These are phyloP conservation scores for Perca schrenkii DNA, from an alignment of 2,113 vertebrate species.

Conservation along the genomic window DNA sequence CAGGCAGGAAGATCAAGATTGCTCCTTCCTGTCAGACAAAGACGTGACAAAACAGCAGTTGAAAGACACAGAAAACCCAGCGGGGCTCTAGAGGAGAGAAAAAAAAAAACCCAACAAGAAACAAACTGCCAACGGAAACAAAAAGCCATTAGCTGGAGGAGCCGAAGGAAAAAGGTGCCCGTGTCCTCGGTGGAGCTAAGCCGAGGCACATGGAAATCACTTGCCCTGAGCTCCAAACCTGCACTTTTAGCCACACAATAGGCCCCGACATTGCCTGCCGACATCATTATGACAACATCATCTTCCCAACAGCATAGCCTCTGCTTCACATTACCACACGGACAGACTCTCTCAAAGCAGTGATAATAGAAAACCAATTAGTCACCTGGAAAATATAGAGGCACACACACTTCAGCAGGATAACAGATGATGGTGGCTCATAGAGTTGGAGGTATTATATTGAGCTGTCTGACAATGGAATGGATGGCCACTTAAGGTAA, in stretches of 20 bases:
- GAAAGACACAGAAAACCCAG: constrained; percentile 3
- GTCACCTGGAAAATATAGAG: constrained; percentile 32
- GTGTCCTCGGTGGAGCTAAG: constrained; percentile 21
- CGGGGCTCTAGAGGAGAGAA: background rate
- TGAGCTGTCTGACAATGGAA: background rate
- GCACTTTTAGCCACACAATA: constrained; percentile 31
- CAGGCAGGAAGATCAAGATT: constrained; percentile 96
- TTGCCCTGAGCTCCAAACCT: constrained; percentile 29
- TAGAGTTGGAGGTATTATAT: constrained; percentile 6
- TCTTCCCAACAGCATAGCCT: constrained; percentile 4
- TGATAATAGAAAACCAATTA: constrained; percentile 32
- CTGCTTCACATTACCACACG: constrained; percentile 29
- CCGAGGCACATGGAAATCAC: constrained; percentile 18
- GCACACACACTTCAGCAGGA: constrained; percentile 24
- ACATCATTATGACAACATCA: constrained; percentile 25
- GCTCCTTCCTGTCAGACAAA: constrained; percentile 90
- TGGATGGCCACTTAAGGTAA: background rate
- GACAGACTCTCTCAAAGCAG: constrained; percentile 13
- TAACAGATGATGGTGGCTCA: constrained; percentile 16
- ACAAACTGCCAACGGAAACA: constrained; percentile 16
- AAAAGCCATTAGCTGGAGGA: constrained; percentile 23
- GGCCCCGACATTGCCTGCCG: constrained; percentile 14
- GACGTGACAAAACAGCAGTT: constrained; percentile 16
- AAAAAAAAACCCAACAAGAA: constrained; percentile 1
- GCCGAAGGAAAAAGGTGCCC: constrained; percentile 16